phyloP scores from a whole-genome alignment of 2,888 invertebrate species.

The Boloria euphrosyne region DNA sequence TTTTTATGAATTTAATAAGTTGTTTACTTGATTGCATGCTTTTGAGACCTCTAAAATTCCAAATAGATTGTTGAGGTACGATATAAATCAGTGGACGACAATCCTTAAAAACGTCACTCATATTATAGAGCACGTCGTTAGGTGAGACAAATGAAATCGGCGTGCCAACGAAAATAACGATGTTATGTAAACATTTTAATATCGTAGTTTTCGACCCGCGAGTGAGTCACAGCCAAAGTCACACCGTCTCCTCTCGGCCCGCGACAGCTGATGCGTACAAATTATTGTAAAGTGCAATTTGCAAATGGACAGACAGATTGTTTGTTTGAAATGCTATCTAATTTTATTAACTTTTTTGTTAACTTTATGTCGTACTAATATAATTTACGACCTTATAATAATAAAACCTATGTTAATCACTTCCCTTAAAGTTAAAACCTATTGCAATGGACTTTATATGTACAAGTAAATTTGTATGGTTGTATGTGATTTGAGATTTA shows the following conservation, averaged over 20 bases:
- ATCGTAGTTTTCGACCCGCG: slow-evolving; percentile 15
- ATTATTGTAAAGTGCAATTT: slow-evolving; percentile 1
- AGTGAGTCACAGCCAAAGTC: slow-evolving; percentile 11
- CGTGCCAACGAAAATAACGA: slow-evolving; percentile 26
- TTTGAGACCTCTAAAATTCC: too few relatives aligned
- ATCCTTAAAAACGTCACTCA: slow-evolving; percentile 14
- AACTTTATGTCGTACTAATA: too few relatives aligned
- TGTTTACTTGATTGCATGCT: too few relatives aligned
- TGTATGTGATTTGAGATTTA: too few relatives aligned
- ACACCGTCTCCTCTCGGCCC: too few relatives aligned
- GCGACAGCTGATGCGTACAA: slow-evolving; percentile 23
- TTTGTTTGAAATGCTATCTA: not conserved
- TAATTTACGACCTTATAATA: too few relatives aligned
- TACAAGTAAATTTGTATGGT: too few relatives aligned
- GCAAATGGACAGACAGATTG: slow-evolving; percentile 2
- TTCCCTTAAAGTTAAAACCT: too few relatives aligned
- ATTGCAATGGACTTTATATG: too few relatives aligned
- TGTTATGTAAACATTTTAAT: slow-evolving; percentile 32
- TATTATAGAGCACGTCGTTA: slow-evolving; percentile 12
- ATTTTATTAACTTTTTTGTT: not conserved
- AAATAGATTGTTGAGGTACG: too few relatives aligned
- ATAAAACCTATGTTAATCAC: too few relatives aligned
- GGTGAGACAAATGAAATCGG: slow-evolving; percentile 26
- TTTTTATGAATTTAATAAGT: too few relatives aligned
- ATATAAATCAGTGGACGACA: slow-evolving; percentile 10